Evolutionary conservation across 2,888 invertebrate genomes (phyloP), one percentile per base, ranked within the genome.

Genomic region (Apamea epomidion): DNA sequence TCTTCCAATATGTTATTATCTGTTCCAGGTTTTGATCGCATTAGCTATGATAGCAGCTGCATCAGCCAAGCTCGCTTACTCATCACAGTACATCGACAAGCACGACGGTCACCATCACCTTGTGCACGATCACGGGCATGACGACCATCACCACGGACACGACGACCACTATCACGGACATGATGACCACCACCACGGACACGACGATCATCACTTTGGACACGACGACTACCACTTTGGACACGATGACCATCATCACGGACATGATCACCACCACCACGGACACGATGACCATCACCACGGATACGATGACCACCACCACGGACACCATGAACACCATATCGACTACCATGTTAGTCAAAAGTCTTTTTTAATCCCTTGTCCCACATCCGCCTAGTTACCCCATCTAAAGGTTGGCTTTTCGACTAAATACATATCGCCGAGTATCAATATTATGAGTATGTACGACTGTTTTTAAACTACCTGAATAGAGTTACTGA

Each of bases 1-100:
- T 21, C 3, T 6, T 18, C 2, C 14, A 8, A 25, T 14, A 68
- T 60, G 8, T 25, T 14, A 29, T 6, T 68, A 37, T 32, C 16
- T 62, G 2, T 80, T 80, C 10, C 48, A 80, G 82, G 32, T 73
- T 64, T 82, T 80, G 16, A 54, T 80, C 2, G 16, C 45, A n/a
- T 73, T 82, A 64, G 42, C 74, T 51, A 16, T 54, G 16, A 1
- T 82, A 45, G 51, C 72, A 60, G 65, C 54, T 25, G 81, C 67
- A 16, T 80, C 67, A 7, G 75, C 82, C 8, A 69, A 85, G 14
- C 68, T 82, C n/a, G 83, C 81, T 29, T 86, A 90, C 78, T 93
- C 93, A 8, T 91, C 92, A 1, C 91, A 92, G 77, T 88, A 91
- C 76, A 88, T 93, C 90, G 80, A 91, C 71, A 82, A 92, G 87